These are phyloP conservation scores for Morone chrysops DNA, from an alignment of 2,113 vertebrate species.

Conservation along the genomic window DNA sequence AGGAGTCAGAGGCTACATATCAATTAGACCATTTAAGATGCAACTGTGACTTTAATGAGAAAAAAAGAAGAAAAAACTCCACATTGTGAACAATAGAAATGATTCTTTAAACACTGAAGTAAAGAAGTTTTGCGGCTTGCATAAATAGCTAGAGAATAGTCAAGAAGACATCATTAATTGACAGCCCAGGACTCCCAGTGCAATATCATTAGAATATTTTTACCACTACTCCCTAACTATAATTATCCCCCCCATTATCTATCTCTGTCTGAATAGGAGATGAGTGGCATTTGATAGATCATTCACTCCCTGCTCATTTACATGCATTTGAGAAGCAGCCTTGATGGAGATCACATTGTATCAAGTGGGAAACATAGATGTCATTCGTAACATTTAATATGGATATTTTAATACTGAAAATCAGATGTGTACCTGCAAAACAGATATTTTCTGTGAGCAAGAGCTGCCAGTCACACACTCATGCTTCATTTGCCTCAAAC, in stretches of 20 bases:
- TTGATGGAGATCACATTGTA: conserved; percentile 60
- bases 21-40: conserved; percentile 74
- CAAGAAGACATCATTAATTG: conserved; percentile 74
- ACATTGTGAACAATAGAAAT: conserved; percentile 58
- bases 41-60: conserved; percentile 67
- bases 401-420: conserved; percentile 42
- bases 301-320: conserved; percentile 74
- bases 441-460: conserved; percentile 13
- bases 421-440: conserved; percentile 21
- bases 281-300: conserved; percentile 80
- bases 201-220: conserved; percentile 78
- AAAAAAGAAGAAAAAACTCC: conserved; percentile 12
- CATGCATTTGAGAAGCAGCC: conserved; percentile 69
- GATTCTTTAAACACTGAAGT: conserved; percentile 54
- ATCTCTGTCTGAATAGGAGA: conserved; percentile 70
- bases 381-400: conserved; percentile 47
- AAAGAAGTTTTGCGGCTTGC: conserved; percentile 50
- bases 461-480: conserved; percentile 45
- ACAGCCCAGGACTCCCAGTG: conserved; percentile 67
- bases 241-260: conserved; percentile 76
- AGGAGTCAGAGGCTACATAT: conserved; percentile 67
- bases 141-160: conserved; percentile 71
- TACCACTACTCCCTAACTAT: conserved; percentile 63
- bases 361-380: conserved; percentile 46
- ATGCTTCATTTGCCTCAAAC: conserved; percentile 4